A percentile compares a stretch with the other conserved stretches of the same genome.
phyloP scores from a whole-genome alignment of 2,113 vertebrate species.

The Silurus glanis region DNA sequence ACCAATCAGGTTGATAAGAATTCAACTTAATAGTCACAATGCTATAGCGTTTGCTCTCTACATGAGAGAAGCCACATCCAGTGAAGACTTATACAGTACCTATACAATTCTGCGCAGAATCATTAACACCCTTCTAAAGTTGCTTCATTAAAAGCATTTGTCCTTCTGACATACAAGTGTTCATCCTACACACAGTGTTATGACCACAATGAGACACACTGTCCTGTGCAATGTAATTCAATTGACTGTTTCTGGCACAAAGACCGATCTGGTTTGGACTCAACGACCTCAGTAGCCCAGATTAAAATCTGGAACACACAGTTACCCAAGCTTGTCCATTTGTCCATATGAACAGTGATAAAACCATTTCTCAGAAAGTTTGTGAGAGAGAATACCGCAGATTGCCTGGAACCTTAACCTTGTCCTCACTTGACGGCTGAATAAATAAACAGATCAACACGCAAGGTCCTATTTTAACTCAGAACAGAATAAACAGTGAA shows the following conservation, averaged over 20 bases:
- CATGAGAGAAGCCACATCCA: background rate
- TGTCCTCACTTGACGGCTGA: background rate
- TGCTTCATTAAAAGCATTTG: background rate
- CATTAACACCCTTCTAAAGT: background rate
- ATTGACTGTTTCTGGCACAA: background rate
- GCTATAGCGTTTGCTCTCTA: background rate
- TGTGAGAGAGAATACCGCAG: background rate
- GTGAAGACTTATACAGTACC: background rate
- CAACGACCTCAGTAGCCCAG: background rate
- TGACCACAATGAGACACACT: background rate
- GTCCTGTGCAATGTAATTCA: background rate
- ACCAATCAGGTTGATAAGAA: background rate
- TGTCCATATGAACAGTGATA: background rate
- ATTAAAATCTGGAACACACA: background rate
- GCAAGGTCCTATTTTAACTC: background rate
- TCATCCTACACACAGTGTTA: background rate
- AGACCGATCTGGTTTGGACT: background rate
- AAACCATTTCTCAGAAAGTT: background rate
- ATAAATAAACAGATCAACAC: slow-evolving; percentile 12
- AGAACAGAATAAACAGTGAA: slow-evolving; percentile 3
- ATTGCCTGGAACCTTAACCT: slow-evolving; percentile 8
- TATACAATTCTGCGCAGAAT: background rate
- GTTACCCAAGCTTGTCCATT: background rate
- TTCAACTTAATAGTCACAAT: background rate
- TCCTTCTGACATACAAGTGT: background rate